Evolutionary conservation across 1,140 invertebrate species (phyloP).

Genomic region (Proctacanthus coquilletti): DNA sequence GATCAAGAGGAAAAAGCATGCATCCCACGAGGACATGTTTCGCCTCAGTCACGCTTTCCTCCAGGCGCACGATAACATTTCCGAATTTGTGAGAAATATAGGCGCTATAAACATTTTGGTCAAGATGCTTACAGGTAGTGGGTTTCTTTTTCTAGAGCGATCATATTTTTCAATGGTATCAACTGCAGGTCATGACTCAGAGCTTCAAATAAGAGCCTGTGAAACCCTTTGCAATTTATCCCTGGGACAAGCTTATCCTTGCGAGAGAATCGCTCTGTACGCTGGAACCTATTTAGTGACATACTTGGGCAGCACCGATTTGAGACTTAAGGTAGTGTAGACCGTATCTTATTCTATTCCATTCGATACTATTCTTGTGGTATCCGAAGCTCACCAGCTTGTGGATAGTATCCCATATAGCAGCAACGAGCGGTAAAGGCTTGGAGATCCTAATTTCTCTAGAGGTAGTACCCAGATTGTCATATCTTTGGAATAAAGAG

Average conservation of each 20-base stretch:
- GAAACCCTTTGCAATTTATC: conserved; percentile 25
- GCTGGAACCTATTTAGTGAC: conserved; percentile 24
- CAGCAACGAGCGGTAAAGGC: conserved; percentile 14
- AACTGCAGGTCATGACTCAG: conserved; percentile 11
- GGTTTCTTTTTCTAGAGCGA: neutral
- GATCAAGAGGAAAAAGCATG: conserved; percentile 25
- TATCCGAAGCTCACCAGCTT: conserved; percentile 13
- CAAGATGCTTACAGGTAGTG: conserved; percentile 20
- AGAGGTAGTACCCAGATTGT: conserved; percentile 15
- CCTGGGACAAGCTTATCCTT: conserved; percentile 17
- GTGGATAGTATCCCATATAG: conserved; percentile 21
- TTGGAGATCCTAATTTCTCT: conserved; percentile 14
- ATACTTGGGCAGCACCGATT: conserved; percentile 14
- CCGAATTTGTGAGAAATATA: conserved; percentile 13
- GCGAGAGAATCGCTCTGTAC: conserved; percentile 19
- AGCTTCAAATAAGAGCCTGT: conserved; percentile 15
- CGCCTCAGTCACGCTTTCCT: conserved; percentile 20
- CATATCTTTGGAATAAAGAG: neutral
- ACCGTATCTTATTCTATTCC: neutral
- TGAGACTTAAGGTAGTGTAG: conserved; percentile 10
- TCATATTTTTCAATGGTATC: neutral
- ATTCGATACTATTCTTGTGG: neutral
- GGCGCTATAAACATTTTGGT: conserved; percentile 21
- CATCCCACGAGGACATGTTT: conserved; percentile 18
- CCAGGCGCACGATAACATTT: conserved; percentile 17